phyloP scores from a whole-genome alignment of 1,140 invertebrate genomes.

The Paramacrobiotus metropolitanus region DNA sequence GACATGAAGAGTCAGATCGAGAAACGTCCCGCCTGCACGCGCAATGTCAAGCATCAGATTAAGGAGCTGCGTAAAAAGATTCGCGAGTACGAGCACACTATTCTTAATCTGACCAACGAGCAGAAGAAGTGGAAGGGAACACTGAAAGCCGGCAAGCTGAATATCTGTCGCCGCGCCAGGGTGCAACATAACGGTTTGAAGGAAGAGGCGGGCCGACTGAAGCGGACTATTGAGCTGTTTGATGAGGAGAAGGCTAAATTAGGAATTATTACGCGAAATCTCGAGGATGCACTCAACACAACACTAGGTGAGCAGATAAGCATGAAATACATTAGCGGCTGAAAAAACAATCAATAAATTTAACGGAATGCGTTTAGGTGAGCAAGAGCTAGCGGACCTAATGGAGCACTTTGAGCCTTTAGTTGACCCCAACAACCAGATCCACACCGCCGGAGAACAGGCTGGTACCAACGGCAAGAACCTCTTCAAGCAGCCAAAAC shows the following conservation, averaged over 20 bases:
- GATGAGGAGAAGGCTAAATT: background rate
- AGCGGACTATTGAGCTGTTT: slow-evolving; percentile 1
- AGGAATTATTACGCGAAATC: background rate
- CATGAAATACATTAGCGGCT: too few relatives aligned
- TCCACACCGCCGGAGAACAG: too few relatives aligned
- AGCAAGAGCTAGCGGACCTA: background rate
- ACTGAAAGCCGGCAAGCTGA: background rate
- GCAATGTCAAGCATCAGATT: background rate
- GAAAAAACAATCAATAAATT: too few relatives aligned
- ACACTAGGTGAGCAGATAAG: too few relatives aligned
- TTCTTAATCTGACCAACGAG: background rate
- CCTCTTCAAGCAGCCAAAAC: too few relatives aligned
- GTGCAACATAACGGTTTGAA: background rate
- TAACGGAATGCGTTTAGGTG: too few relatives aligned
- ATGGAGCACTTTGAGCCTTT: slow-evolving; percentile 2
- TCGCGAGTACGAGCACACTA: background rate
- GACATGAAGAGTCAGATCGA: background rate
- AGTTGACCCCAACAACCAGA: background rate
- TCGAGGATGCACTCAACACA: background rate
- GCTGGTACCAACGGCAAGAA: too few relatives aligned
- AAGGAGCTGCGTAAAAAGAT: background rate
- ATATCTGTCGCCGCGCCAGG: background rate
- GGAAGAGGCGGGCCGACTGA: background rate
- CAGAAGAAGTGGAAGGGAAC: background rate
- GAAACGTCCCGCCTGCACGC: background rate